phyloP scores from a whole-genome alignment of 2,888 invertebrate genomes.

The Alentia gelatinosa region DNA sequence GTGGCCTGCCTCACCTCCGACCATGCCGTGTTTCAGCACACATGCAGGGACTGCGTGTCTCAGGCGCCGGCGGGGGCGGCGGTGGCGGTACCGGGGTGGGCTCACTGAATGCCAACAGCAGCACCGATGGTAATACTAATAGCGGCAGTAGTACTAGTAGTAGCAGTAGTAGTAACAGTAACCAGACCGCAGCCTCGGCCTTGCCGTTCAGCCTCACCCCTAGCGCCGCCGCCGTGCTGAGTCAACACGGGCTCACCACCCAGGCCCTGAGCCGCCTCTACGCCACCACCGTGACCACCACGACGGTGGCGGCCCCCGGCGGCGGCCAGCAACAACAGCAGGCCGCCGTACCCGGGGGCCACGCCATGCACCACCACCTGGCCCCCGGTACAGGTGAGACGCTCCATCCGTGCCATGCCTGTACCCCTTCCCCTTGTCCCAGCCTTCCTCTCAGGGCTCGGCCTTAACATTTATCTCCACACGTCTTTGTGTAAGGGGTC shows the following conservation, averaged over 20 bases:
- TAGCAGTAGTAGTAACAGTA: not conserved
- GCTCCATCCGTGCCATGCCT: too few relatives aligned
- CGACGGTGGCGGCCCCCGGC: not conserved
- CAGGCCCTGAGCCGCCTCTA: conserved; percentile 51
- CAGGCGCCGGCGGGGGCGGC: not conserved
- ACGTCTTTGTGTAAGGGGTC: too few relatives aligned
- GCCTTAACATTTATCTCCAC: too few relatives aligned
- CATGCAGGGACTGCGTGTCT: conserved; percentile 52
- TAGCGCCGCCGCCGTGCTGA: conserved; percentile 10
- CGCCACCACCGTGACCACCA: conserved; percentile 25
- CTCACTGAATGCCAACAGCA: not conserved
- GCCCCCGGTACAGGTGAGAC: conserved; percentile 51
- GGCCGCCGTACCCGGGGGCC: not conserved
- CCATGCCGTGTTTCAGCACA: conserved; percentile 56
- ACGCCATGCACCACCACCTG: conserved; percentile 23
- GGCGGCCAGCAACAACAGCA: conserved; percentile 24
- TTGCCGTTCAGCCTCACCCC: conserved; percentile 24
- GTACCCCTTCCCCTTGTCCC: too few relatives aligned
- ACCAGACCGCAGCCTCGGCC: not conserved
- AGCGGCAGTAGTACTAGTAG: not conserved
- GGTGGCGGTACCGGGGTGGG: not conserved
- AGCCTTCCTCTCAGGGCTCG: too few relatives aligned
- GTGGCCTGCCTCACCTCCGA: not conserved
- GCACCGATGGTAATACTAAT: not conserved
- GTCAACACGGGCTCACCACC: conserved; percentile 31